Evolutionary conservation across 2,888 invertebrate genomes (phyloP).

Genomic region (Cephus sareptanus): DNA sequence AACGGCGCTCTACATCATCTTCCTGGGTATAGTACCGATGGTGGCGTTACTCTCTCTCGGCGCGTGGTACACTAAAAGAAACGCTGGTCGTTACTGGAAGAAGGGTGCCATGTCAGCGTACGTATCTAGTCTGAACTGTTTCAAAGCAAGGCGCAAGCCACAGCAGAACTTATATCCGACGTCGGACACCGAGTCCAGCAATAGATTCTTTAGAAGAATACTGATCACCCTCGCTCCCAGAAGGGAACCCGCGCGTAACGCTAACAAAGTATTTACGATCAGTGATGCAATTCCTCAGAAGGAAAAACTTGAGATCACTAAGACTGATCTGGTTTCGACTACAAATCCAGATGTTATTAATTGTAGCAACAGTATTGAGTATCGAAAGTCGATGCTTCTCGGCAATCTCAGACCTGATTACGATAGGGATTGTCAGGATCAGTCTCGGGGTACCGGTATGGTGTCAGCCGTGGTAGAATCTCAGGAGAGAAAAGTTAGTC

Average conservation of each 20-base stretch:
- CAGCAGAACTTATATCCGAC: slow-evolving; percentile 9
- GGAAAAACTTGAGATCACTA: slow-evolving; percentile 70
- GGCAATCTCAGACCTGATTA: slow-evolving; percentile 22
- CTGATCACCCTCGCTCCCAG: slow-evolving; percentile 27
- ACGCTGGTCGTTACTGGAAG: slow-evolving; percentile 72
- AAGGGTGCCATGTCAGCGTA: slow-evolving; percentile 68
- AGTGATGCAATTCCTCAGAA: slow-evolving; percentile 37
- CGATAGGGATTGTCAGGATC: not conserved
- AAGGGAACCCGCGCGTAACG: slow-evolving; percentile 2
- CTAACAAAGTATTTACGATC: slow-evolving; percentile 48
- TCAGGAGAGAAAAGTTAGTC: slow-evolving; percentile 16
- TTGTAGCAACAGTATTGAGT: slow-evolving; percentile 63
- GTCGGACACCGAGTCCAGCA: slow-evolving; percentile 15
- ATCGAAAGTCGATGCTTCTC: slow-evolving; percentile 51
- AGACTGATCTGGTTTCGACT: slow-evolving; percentile 73
- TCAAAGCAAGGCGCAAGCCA: slow-evolving; percentile 44
- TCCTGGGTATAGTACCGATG: slow-evolving; percentile 86
- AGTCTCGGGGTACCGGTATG: not conserved
- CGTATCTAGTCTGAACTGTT: slow-evolving; percentile 64
- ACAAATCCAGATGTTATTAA: slow-evolving; percentile 72
- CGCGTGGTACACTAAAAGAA: slow-evolving; percentile 80
- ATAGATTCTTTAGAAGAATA: slow-evolving; percentile 37
- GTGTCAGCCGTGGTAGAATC: not conserved
- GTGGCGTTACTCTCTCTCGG: slow-evolving; percentile 76
- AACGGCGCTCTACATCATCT: slow-evolving; percentile 86